Evolutionary conservation across 2,113 vertebrate genomes (phyloP).

Genomic region (Nothoprocta pentlandii): DNA sequence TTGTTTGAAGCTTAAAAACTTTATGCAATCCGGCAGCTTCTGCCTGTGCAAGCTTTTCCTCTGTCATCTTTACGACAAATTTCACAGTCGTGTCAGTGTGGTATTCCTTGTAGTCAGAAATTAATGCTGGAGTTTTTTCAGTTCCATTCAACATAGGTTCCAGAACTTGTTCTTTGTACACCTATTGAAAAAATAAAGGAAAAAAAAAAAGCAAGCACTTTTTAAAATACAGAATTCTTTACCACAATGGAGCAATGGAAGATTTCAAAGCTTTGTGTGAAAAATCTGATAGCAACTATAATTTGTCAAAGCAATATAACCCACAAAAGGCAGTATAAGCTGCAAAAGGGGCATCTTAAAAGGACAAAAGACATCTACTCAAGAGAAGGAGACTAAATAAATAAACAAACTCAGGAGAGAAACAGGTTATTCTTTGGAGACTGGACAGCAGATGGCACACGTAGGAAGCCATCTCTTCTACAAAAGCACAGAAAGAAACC

Average conservation of each 20-base stretch:
- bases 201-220: constrained; percentile 3
- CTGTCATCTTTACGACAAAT: constrained; percentile 97
- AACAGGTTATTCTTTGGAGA: background rate
- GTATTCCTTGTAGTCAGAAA: constrained; percentile 97
- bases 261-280: background rate
- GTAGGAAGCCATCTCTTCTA: background rate
- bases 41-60: constrained; percentile 97
- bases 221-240: background rate
- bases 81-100: constrained; percentile 97
- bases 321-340: background rate
- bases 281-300: background rate
- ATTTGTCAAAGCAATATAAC: background rate
- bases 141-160: constrained; percentile 98
- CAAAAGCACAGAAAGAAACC: background rate
- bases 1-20: constrained; percentile 98
- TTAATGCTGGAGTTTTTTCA: constrained; percentile 96
- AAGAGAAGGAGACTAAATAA: background rate
- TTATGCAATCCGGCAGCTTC: constrained; percentile 96
- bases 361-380: background rate
- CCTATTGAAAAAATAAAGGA: constrained; percentile 71
- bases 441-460: background rate
- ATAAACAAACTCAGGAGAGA: background rate
- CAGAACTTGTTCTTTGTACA: constrained; percentile 97
- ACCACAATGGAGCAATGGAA: background rate
- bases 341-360: background rate